Percentiles rank a stretch among this genome's conserved stretches.
Evolutionary conservation across 1,140 invertebrate genomes (phyloP).

Genomic region (Rhagoletis pomonella): DNA sequence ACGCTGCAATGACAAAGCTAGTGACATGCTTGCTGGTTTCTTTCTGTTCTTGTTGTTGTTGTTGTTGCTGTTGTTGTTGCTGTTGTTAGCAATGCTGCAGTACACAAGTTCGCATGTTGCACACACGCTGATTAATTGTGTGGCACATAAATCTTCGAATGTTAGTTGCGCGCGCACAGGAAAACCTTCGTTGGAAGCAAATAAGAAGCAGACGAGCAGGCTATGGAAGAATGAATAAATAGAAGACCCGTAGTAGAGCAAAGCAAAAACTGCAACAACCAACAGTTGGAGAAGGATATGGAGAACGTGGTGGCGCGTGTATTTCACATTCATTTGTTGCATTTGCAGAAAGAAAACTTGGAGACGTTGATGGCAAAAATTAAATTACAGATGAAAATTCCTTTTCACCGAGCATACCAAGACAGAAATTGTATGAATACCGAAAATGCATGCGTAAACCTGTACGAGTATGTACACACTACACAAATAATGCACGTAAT

Average conservation of each 20-base stretch:
- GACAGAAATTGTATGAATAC: background rate
- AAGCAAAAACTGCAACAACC: background rate
- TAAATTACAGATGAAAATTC: constrained; percentile 41
- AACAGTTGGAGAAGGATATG: background rate
- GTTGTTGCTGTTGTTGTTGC: background rate
- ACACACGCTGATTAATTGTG: constrained; percentile 48
- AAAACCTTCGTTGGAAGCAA: background rate
- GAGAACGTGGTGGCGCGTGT: background rate
- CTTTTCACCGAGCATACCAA: constrained; percentile 8
- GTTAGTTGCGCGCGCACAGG: constrained; percentile 1
- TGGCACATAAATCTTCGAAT: constrained; percentile 47
- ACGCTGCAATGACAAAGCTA: constrained; percentile 7
- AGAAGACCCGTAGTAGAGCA: background rate
- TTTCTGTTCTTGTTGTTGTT: background rate
- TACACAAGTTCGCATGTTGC: constrained; percentile 45
- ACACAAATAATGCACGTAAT: too few relatives aligned
- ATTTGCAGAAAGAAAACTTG: constrained; percentile 19
- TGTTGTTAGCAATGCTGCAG: constrained; percentile 16
- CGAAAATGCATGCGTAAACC: too few relatives aligned
- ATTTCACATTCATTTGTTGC: constrained; percentile 18
- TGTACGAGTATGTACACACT: too few relatives aligned
- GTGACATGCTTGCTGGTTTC: background rate
- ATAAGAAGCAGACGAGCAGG: background rate
- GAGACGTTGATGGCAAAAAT: constrained; percentile 38
- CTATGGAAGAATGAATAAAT: background rate